Evolutionary conservation across 1,140 invertebrate genomes (phyloP).

Genomic region (Mamestra configurata): DNA sequence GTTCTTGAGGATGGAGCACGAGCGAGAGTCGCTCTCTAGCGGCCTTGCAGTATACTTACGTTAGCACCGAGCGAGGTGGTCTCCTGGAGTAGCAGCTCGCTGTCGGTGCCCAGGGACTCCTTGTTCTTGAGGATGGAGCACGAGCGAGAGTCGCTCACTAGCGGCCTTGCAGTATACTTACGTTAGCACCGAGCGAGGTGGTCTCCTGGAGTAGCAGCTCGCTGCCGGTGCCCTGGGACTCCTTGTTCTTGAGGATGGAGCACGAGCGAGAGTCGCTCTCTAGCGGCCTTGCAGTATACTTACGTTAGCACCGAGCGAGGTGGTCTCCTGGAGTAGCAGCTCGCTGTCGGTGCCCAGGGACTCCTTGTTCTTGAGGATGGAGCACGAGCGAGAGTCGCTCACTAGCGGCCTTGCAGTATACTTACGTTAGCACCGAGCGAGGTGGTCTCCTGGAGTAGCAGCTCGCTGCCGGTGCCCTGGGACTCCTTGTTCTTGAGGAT

Average conservation of each 20-base stretch:
- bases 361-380: constrained; percentile 87
- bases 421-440: constrained; percentile 85
- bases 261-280: constrained; percentile 83
- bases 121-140: constrained; percentile 87
- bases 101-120: constrained; percentile 86
- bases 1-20: constrained; percentile 86
- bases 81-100: constrained; percentile 86
- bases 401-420: constrained; percentile 81
- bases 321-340: constrained; percentile 84
- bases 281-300: constrained; percentile 68
- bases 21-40: constrained; percentile 80
- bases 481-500: constrained; percentile 87
- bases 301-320: constrained; percentile 85
- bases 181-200: constrained; percentile 84
- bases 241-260: constrained; percentile 87
- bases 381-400: constrained; percentile 82
- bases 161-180: constrained; percentile 81
- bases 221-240: constrained; percentile 85
- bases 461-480: constrained; percentile 86
- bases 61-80: constrained; percentile 84
- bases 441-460: constrained; percentile 83
- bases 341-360: constrained; percentile 86
- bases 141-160: constrained; percentile 81
- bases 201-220: constrained; percentile 86
- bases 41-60: constrained; percentile 76